These are phyloP conservation scores for Gryon sp. DNA, from an alignment of 1,140 invertebrate genomes.

Conservation along the genomic window DNA sequence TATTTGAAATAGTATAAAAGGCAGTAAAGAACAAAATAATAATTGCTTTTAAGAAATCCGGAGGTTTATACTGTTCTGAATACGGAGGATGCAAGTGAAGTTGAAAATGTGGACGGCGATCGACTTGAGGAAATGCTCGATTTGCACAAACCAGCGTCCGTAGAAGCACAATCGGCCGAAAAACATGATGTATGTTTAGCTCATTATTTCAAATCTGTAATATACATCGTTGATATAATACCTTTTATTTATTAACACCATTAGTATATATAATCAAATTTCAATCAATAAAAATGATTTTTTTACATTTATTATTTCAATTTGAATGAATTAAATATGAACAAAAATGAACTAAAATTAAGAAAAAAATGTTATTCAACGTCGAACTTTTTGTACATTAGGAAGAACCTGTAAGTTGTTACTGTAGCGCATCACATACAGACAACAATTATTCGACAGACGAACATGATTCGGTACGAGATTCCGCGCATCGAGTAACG, in stretches of 20 bases:
- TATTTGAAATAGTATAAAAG: slow-evolving; percentile 13
- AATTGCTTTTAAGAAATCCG: slow-evolving; percentile 67
- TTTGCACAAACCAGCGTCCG: slow-evolving; percentile 66
- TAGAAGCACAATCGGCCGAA: slow-evolving; percentile 71
- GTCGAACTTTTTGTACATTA: slow-evolving; percentile 52
- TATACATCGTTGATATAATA: no score
- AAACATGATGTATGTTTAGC: slow-evolving; percentile 73
- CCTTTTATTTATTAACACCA: no score
- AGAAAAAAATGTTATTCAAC: no score
- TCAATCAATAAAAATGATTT: no score
- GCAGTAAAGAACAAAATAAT: no score
- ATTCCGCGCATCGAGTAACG: slow-evolving; percentile 73
- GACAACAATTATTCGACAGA: slow-evolving; percentile 85
- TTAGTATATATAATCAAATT: no score
- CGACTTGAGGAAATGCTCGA: slow-evolving; percentile 73
- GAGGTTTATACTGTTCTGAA: slow-evolving; percentile 69
- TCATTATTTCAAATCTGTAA: no score
- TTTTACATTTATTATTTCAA: no score
- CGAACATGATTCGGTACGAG: slow-evolving; percentile 82
- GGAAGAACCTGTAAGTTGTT: slow-evolving; percentile 83
- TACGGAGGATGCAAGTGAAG: slow-evolving; percentile 73
- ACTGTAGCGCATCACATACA: slow-evolving; percentile 84
- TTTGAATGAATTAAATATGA: no score
- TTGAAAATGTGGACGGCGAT: slow-evolving; percentile 72
- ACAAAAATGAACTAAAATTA: no score